Base-by-base conservation (phyloP, 2,797 vertebrate species). In the Meriones psammophilus region DNA sequence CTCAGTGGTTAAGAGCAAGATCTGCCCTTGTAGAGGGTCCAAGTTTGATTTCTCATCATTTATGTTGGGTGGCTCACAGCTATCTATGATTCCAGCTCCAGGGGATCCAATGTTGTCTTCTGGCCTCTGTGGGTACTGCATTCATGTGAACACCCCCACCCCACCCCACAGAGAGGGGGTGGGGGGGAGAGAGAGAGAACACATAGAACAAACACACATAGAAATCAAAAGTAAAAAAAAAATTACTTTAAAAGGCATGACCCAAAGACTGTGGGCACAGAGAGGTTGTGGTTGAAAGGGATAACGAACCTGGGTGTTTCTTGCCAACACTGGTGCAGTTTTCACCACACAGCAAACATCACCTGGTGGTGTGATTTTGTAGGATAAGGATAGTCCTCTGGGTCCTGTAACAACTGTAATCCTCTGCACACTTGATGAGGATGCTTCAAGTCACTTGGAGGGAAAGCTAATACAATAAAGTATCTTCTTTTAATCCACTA, bases 311-410 rank as follows among this genome's bases (percentile, higher is more conserved):
- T 58, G 8, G 33, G 26, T 58, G 54, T 18, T 36, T 3, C 39
- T 9, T 3, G 30, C 60, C 39, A 22, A 9, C 17, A 13, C 14
- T 5, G 14, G 2, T 6, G 3, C 15, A 3, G 46, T 33, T 56
- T 2, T 0, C 4, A 28, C 10, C 87, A n/a, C 39, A 89, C 6
- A 76, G 46, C 60, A 90, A 18, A 5, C 2, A 4, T 14, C 3
- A 3, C 6, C 9, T 18, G 36, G 0, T 3, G 6, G 3, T 12
- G 1, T 26, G 10, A 1, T 39, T 28, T 66, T 2, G 0, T 15
- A 18, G 1, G 12, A 66, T 15, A 17, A 30, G 56, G 22, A 9
- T 12, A 24, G 20, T 5, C 50, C 76, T 15, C 13, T 4, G 26
- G 13, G 30, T 8, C 60, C 46, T 4, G 0, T 6, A 2, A 15